These are phyloP conservation scores for Monochamus saltuarius DNA, from an alignment of 1,140 invertebrate species.

Conservation along the genomic window DNA sequence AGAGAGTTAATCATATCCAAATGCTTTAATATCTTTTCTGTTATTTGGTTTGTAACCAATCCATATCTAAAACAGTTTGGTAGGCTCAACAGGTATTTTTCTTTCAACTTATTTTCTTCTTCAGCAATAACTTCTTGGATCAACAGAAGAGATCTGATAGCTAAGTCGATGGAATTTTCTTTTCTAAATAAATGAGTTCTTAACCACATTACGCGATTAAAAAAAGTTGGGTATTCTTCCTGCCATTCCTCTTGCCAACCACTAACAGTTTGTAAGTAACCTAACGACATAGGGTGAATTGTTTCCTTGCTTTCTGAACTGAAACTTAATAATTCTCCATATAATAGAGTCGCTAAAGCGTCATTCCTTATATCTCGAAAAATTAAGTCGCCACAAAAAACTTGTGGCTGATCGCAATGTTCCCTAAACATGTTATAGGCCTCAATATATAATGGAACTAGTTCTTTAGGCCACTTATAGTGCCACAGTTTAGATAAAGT, in stretches of 20 bases:
- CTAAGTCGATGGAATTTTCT: conserved; percentile 54
- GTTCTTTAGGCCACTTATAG: conserved; percentile 62
- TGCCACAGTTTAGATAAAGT: conserved; percentile 63
- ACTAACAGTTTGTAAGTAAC: conserved; percentile 46
- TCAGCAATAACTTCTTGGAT: conserved; percentile 51
- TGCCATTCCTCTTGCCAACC: conserved; percentile 50
- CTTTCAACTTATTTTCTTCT: conserved; percentile 41
- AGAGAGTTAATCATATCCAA: conserved; percentile 59
- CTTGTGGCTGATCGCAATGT: conserved; percentile 58
- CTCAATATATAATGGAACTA: conserved; percentile 62
- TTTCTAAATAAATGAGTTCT: conserved; percentile 57
- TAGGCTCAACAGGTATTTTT: conserved; percentile 50
- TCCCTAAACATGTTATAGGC: conserved; percentile 59
- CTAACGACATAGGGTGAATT: conserved; percentile 31
- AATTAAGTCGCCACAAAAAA: conserved; percentile 54
- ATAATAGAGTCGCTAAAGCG: conserved; percentile 62
- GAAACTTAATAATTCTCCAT: conserved; percentile 59
- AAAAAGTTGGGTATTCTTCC: conserved; percentile 51
- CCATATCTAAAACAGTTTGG: conserved; percentile 58
- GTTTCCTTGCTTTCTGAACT: conserved; percentile 25
- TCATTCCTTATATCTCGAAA: conserved; percentile 58
- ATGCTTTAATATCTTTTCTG: conserved; percentile 55
- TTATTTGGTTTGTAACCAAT: conserved; percentile 50
- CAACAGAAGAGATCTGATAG: conserved; percentile 54
- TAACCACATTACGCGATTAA: conserved; percentile 57